These are phyloP conservation scores for Perognathus longimembris DNA, from an alignment of 2,113 vertebrate species.

Conservation along the genomic window DNA sequence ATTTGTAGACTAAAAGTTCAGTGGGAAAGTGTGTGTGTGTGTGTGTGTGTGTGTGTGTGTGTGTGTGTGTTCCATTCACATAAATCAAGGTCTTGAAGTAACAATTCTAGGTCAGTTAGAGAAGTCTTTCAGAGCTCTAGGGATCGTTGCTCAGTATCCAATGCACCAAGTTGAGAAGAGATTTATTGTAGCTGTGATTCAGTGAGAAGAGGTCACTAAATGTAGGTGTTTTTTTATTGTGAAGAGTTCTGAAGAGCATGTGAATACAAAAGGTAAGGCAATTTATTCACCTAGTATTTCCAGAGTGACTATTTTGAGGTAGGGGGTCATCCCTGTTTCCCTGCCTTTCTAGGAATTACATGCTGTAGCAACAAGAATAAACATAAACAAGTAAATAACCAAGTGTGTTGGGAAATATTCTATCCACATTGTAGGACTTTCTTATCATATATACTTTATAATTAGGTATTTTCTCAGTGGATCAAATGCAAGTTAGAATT, in stretches of 20 bases:
- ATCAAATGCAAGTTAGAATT: neutral
- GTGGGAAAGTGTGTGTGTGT: neutral
- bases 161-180: neutral
- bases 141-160: neutral
- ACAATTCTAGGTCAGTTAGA: neutral
- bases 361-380: neutral
- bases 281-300: slow-evolving; percentile 6
- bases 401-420: neutral
- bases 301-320: neutral
- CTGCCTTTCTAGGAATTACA: neutral
- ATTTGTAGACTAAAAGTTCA: neutral
- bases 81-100: neutral
- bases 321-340: neutral
- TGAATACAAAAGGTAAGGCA: neutral
- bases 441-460: neutral
- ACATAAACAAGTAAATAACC: neutral
- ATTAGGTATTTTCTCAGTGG: neutral
- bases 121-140: neutral
- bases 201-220: neutral
- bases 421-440: neutral
- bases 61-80: neutral
- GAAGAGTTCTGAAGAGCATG: slow-evolving; percentile 3
- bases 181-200: neutral
- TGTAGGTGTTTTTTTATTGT: neutral
- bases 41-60: no score